Conservation (phyloP, 2,888 invertebrate species). For the Scaptomyza polygonia region DNA sequence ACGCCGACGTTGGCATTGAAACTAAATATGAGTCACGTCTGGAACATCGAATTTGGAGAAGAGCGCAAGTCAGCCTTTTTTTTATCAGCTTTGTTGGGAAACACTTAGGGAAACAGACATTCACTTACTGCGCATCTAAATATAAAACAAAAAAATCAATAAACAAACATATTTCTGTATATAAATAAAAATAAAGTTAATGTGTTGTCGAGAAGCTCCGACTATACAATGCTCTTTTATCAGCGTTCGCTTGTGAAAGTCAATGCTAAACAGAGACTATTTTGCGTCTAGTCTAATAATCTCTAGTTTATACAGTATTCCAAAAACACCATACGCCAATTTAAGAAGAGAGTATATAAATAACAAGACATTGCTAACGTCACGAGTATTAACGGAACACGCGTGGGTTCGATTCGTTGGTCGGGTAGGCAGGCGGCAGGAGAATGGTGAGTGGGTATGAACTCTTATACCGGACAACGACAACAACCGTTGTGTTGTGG, state of each 20-base stretch:
- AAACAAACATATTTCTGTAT: conserved; percentile 31
- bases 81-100: conserved; percentile 65
- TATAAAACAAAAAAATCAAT: conserved; percentile 71
- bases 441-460: conserved; percentile 6
- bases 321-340: background rate
- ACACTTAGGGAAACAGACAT: conserved; percentile 24
- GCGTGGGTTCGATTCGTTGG: conserved; percentile 53
- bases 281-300: background rate
- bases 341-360: conserved; percentile 4
- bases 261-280: background rate
- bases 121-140: conserved; percentile 71
- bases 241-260: background rate
- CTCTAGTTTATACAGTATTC: background rate
- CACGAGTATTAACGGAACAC: conserved; percentile 62
- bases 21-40: conserved; percentile 58
- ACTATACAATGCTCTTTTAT: background rate
- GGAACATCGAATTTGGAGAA: conserved; percentile 9
- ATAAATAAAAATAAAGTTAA: conserved; percentile 2
- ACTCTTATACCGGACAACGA: conserved; percentile 52
- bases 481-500: conserved; percentile 74
- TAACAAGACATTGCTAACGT: conserved; percentile 52
- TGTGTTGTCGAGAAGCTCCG: background rate
- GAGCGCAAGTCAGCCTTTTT: conserved; percentile 30
- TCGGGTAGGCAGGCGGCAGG: background rate
- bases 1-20: conserved; percentile 45